These are phyloP conservation scores for Carterocephalus palaemon DNA, from an alignment of 2,888 invertebrate species.

Conservation along the genomic window DNA sequence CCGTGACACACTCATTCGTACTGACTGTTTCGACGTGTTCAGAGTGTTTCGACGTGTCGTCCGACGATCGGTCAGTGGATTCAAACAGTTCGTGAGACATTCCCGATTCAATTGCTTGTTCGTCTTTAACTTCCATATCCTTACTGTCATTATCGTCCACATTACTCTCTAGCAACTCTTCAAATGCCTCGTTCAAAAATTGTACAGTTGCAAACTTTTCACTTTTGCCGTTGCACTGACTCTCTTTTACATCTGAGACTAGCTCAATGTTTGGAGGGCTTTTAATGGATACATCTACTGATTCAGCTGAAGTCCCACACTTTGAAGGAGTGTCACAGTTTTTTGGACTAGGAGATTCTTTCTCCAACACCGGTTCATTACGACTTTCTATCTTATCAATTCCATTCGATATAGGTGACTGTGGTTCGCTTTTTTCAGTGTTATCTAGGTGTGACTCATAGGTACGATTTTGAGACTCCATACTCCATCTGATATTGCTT, in stretches of 20 bases:
- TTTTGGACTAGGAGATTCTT: conserved; percentile 17
- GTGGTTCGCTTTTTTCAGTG: conserved; percentile 24
- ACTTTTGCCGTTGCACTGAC: conserved; percentile 51
- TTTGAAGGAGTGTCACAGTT: conserved; percentile 14
- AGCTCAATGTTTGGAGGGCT: conserved; percentile 29
- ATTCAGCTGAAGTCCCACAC: background rate
- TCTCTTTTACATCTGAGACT: conserved; percentile 27
- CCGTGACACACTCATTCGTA: conserved; percentile 16
- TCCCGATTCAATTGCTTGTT: conserved; percentile 38
- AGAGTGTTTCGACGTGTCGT: conserved; percentile 26
- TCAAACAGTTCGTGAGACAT: conserved; percentile 23
- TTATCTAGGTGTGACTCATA: conserved; percentile 47
- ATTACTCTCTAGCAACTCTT: conserved; percentile 69
- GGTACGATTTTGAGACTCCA: conserved; percentile 43
- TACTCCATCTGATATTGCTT: conserved; percentile 29
- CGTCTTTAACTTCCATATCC: conserved; percentile 42
- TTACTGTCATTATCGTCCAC: conserved; percentile 63
- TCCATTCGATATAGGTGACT: conserved; percentile 31
- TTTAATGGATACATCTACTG: background rate
- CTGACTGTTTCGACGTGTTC: conserved; percentile 30
- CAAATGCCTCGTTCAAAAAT: conserved; percentile 64
- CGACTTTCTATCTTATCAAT: conserved; percentile 4
- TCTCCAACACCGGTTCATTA: conserved; percentile 1
- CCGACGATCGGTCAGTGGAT: conserved; percentile 11
- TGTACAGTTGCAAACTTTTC: conserved; percentile 62